Percentiles rank a stretch among this genome's conserved stretches.
Evolutionary conservation across 2,888 invertebrate species (phyloP).

Genomic region (Melipona beecheii): DNA sequence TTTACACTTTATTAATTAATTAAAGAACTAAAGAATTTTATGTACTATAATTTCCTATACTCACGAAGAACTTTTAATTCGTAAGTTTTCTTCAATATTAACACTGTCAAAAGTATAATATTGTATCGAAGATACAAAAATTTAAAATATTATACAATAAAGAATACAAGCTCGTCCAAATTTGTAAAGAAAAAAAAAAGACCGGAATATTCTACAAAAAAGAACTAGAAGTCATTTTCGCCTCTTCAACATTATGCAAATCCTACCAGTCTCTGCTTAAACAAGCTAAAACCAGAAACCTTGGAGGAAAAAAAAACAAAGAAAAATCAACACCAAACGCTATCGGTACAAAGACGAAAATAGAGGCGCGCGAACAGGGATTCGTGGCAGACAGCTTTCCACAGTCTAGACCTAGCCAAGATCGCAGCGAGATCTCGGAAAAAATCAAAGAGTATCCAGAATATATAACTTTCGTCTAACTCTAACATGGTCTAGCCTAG

Average conservation of each 20-base stretch:
- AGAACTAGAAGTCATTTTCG: no score
- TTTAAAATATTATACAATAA: no score
- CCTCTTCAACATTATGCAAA: neutral
- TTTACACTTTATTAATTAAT: no score
- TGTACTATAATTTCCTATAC: no score
- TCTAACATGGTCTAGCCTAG: slow-evolving; percentile 37
- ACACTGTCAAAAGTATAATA: no score
- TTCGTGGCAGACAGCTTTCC: slow-evolving; percentile 10
- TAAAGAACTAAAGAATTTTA: no score
- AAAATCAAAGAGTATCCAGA: slow-evolving; percentile 44
- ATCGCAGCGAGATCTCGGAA: slow-evolving; percentile 25
- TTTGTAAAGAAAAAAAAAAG: no score
- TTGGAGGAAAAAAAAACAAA: neutral
- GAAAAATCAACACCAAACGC: neutral
- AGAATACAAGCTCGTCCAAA: no score
- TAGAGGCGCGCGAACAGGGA: neutral
- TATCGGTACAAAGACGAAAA: neutral
- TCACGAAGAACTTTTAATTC: no score
- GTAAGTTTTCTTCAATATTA: no score
- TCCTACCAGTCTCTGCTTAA: neutral
- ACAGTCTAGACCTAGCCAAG: slow-evolving; percentile 1
- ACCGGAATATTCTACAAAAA: no score
- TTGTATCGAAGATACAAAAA: no score
- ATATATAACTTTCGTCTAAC: slow-evolving; percentile 49
- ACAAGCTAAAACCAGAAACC: neutral